Conservation (phyloP, 1,140 invertebrate species). For the Cepaea nemoralis region DNA sequence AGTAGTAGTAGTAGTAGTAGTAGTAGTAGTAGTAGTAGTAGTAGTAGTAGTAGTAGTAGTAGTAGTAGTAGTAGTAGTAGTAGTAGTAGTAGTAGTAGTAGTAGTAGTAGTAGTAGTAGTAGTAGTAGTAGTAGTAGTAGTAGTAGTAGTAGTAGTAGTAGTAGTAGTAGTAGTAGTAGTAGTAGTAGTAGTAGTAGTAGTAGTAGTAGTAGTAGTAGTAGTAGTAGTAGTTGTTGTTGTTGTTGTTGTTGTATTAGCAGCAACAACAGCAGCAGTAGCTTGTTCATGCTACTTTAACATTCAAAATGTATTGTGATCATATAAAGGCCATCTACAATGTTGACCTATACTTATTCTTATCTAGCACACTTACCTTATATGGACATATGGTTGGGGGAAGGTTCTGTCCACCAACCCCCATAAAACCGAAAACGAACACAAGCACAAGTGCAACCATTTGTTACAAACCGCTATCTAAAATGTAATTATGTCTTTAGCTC, state of each 20-base stretch:
- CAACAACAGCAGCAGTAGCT: too few relatives aligned
- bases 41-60: conserved; percentile 37
- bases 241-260: conserved; percentile 13
- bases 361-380: conserved; percentile 2
- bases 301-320: not conserved
- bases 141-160: not conserved
- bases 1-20: conserved; percentile 33
- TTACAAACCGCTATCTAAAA: too few relatives aligned
- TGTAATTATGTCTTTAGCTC: too few relatives aligned
- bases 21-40: conserved; percentile 38
- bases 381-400: not conserved
- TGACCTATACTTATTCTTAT: not conserved
- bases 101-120: conserved; percentile 27
- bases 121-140: conserved; percentile 13
- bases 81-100: conserved; percentile 26
- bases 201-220: conserved; percentile 2
- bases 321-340: not conserved
- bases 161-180: conserved; percentile 29
- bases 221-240: not conserved
- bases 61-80: conserved; percentile 30
- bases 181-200: conserved; percentile 30
- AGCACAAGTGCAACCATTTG: too few relatives aligned
- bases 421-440: too few relatives aligned
- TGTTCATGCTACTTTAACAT: not conserved
- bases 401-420: too few relatives aligned